Base-by-base conservation (phyloP, 2,797 vertebrate genomes). In the Smutsia gigantea region DNA sequence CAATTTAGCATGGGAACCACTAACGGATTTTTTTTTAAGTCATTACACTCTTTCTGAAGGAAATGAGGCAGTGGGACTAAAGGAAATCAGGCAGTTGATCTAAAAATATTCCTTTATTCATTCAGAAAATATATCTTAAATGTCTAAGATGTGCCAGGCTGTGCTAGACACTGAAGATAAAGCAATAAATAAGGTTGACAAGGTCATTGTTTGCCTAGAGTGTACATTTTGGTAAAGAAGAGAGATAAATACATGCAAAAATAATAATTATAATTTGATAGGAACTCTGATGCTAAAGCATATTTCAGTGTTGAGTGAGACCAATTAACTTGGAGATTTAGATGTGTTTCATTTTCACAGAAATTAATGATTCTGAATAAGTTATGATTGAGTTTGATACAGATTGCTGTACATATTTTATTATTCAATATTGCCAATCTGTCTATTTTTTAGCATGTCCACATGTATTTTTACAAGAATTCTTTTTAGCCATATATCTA, bases 61-160 rank as follows among this genome's bases (percentile, higher is more conserved):
- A 93, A 83, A 75, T 53, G 53, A 93, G 42, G 42, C 29, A 87
- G 11, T 42, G 4, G 9, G 23, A 18, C 51, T 53, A 81, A 96
- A 83, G 18, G 13, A 90, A 93, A 82, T 84, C 34, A 85, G 59
- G 17, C 82, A 87, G 6, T 87, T 83, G 19, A 84, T 57, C 27
- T 82, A 69, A 93, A 92, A 94, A 68, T 87, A 59, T 57, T 15
- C 34, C 94, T 95, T 93, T 78, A 87, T 77, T 93, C 37, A 59
- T 96, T 96, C 17, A 91, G 42, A 79, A 97, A 96, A 53, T 94
- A 81, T n/a, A 92, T 66, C 42, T 74, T 93, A 17, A 77, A 57
- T 12, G 59, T 85, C 18, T 93, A 78, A 74, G 23, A 71, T 69
- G 49, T 87, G 17, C 12, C 31, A 85, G 23, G 3, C 37, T 86